Evolutionary conservation across 2,797 vertebrate species (phyloP), one percentile per base, ranked within the genome.

Genomic region (Cossypha caffra): DNA sequence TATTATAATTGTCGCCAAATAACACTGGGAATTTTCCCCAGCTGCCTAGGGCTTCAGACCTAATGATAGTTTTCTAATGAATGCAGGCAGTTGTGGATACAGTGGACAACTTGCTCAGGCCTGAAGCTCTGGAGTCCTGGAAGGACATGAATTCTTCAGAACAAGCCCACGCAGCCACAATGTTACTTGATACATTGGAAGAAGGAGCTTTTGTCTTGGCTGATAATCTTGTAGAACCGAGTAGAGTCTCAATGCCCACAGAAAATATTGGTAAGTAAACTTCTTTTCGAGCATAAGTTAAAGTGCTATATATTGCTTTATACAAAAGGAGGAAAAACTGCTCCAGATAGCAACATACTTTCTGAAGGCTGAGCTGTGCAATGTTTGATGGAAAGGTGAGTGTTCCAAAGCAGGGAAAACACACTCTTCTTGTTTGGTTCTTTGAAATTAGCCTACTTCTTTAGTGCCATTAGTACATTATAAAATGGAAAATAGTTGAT

Each of bases 161-260:
- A 96, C 99, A 99, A 98, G 99, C 99, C 3, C 99, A 99, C 14
- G 99, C 99, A 10, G 99, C 99, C 96, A 99, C 99, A 26, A 99
- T 99, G 99, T 97, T 99, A 96, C 98, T 99, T n/a, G 99, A 99
- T 93, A 99, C 99, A 0, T 84, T 99, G 81, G 99, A 99, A 98
- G 99, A 99, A 98, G 99, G 99, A 29, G 99, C 99, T 42, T 99
- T 99, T 83, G 99, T 99, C 94, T 98, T 99, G 33, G 99, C 99
- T 43, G 99, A 99, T 98, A 99, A 99, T 97, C 99, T 99, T 37
- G 98, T 99, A 96, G 99, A 99, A 95, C 99, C 99, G 14, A 99
- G 99, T 17, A 98, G 99, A 45, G 99, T 99, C 93, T 99, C 99
- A 84, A 99, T 99, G 98, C 99, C 99, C 48, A 99, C 99, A 76